A percentile compares a stretch with the other conserved stretches of the same genome.
Evolutionary conservation across 2,888 invertebrate species (phyloP).

Genomic region (Kryphioiulus occultus): DNA sequence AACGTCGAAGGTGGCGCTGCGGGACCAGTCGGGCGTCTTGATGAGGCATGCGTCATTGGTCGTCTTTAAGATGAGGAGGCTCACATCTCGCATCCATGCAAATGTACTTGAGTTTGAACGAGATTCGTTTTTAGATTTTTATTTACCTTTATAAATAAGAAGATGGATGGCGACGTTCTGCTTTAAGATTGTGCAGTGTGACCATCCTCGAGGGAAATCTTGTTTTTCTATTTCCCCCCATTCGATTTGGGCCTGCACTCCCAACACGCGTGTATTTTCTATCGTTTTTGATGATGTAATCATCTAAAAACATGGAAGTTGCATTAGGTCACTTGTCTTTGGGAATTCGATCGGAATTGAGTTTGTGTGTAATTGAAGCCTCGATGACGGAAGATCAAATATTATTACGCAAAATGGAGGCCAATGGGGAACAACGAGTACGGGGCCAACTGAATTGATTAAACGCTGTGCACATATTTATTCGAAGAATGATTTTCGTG

Average conservation of each 20-base stretch:
- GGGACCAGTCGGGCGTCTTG: not conserved
- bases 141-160: not conserved
- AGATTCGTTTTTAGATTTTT: not conserved
- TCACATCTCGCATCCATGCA: too few relatives aligned
- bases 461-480: constrained; percentile 21
- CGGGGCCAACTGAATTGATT: not conserved
- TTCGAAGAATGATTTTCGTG: not conserved
- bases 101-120: too few relatives aligned
- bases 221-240: constrained; percentile 17
- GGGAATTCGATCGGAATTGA: constrained; percentile 24
- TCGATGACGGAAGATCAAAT: constrained; percentile 8
- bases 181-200: constrained; percentile 21
- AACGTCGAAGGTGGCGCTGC: not conserved
- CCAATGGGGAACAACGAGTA: not conserved
- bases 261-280: not conserved
- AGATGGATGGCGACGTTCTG: not conserved
- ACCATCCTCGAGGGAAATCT: constrained; percentile 35
- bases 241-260: not conserved
- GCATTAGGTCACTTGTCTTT: constrained; percentile 35
- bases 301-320: constrained; percentile 29
- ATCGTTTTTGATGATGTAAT: constrained; percentile 24
- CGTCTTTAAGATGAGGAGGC: not conserved
- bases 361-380: constrained; percentile 18
- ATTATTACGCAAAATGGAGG: constrained; percentile 9
- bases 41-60: not conserved